Base-by-base conservation (phyloP, 2,888 invertebrate species). In the Didymodactylos carnosus region DNA sequence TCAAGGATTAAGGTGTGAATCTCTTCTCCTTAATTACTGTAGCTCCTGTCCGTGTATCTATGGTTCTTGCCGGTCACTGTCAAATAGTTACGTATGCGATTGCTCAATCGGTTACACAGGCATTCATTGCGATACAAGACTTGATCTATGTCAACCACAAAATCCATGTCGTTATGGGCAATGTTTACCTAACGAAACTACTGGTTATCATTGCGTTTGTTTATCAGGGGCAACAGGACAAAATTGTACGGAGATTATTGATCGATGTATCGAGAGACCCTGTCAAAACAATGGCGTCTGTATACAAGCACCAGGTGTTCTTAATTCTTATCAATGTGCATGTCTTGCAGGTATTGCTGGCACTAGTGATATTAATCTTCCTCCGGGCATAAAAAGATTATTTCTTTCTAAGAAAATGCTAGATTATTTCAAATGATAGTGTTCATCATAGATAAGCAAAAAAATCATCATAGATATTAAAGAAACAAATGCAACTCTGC, bases 1-100 rank as follows among this genome's bases (percentile, higher is more conserved):
- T 76, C 80, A 79, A 0, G 95, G 94, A 0, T 90, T 90, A 0
- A 86, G 92, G 71, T 95, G 95, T 79, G 94, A 95, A 82, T 73
- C 39, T 62, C 46, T 62, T 25, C 19, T 62, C 29, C n/a, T 35
- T 0, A 39, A 72, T 27, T 46, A 72, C 29, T 75, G 75, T 46
- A 11, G 25, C 27, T 75, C 75, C n/a, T 72, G 71, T 69, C 75
- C 75, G n/a, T 75, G 75, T 40, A 13, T 69, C n/a, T 29, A 69
- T 19, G 73, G 71, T 11, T 77, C 77, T 41, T 71, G 72, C 4
- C 78, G 78, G 73, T 35, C 19, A 16, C 29, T 71, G 1, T 53
- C 53, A 62, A 72, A 69, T 46, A 43, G 39, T 27, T 74, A 74
- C 40, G 19, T 49, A 69, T 74, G 74, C 27, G 53, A 53, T 23